Evolutionary conservation across 1,140 invertebrate genomes (phyloP).

Genomic region (Macrosteles quadrilineatus): DNA sequence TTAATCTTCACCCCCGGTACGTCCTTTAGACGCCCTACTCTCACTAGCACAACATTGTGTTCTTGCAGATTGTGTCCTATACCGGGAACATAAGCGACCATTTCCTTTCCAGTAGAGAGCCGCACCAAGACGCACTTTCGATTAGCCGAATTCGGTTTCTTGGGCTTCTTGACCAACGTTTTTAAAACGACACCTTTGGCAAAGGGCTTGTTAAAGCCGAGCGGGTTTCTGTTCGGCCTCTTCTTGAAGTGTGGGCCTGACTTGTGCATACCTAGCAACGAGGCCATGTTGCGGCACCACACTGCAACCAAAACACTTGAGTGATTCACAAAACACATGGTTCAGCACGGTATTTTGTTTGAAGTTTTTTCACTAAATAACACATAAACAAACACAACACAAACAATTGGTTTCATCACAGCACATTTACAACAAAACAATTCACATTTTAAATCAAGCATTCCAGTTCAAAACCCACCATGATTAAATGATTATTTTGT

Average conservation of each 20-base stretch:
- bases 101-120: conserved; percentile 80
- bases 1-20: conserved; percentile 93
- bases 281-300: conserved; percentile 22
- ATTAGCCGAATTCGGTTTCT: conserved; percentile 99
- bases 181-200: conserved; percentile 88
- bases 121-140: conserved; percentile 93
- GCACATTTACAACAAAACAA: too few species aligned
- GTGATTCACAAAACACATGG: too few species aligned
- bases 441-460: too few species aligned
- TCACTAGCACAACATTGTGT: conserved; percentile 90
- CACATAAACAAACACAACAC: too few species aligned
- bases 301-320: conserved; percentile 30
- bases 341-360: too few species aligned
- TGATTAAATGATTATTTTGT: too few species aligned
- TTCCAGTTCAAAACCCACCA: too few species aligned
- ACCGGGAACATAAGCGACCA: conserved; percentile 92
- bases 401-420: too few species aligned
- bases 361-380: too few species aligned
- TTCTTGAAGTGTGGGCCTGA: conserved; percentile 40
- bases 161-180: conserved; percentile 93
- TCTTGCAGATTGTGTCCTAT: conserved; percentile 93
- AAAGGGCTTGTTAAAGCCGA: conserved; percentile 65
- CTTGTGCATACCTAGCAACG: conserved; percentile 40
- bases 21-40: conserved; percentile 84
- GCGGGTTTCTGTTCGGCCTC: conserved; percentile 40